phyloP scores from a whole-genome alignment of 2,113 vertebrate genomes.

The Hyla sarda region DNA sequence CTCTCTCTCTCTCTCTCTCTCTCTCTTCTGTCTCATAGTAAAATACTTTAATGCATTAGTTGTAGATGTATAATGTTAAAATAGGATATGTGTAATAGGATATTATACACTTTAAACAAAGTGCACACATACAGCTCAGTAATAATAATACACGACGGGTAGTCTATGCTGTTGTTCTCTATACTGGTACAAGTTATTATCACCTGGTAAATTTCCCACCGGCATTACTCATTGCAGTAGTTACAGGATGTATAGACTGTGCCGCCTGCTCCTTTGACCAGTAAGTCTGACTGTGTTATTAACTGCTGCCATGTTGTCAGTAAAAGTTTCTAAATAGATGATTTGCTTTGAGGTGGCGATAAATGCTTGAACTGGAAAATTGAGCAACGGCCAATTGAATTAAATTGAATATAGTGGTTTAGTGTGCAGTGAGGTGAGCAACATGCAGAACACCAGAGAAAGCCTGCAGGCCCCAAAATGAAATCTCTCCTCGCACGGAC shows the following conservation, averaged over 20 bases:
- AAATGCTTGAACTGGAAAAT: conserved; percentile 57
- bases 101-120: neutral
- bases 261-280: conserved; percentile 13
- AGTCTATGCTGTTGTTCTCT: neutral
- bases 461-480: conserved; percentile 43
- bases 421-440: conserved; percentile 54
- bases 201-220: neutral
- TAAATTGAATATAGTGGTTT: conserved; percentile 58
- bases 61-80: too few species aligned
- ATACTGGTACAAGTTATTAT: neutral
- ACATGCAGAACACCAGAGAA: conserved; percentile 39
- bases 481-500: conserved; percentile 20
- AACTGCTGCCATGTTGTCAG: conserved; percentile 54
- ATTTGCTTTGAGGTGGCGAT: conserved; percentile 52
- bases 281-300: conserved; percentile 41
- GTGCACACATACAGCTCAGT: neutral
- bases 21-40: too few species aligned
- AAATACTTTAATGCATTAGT: too few species aligned
- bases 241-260: conserved; percentile 9
- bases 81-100: too few species aligned
- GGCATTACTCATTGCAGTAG: neutral
- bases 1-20: too few species aligned
- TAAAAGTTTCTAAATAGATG: conserved; percentile 59
- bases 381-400: conserved; percentile 59
- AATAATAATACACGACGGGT: neutral